A percentile compares a stretch with the other conserved stretches of the same genome.
Evolutionary conservation across 2,113 vertebrate species (phyloP).

Genomic region (Callaeas wilsoni): DNA sequence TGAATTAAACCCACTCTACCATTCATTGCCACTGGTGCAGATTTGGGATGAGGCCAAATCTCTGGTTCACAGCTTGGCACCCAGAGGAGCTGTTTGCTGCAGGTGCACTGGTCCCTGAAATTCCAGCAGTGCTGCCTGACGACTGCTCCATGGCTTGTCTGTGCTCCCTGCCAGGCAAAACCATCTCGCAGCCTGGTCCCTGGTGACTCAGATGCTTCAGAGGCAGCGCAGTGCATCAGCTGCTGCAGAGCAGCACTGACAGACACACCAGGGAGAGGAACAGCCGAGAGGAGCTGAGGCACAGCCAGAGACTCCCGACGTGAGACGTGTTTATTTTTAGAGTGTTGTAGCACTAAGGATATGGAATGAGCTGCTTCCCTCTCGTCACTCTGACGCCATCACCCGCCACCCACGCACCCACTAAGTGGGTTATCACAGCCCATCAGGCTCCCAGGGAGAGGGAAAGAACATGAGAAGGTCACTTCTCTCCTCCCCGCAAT

Average conservation of each 20-base stretch:
- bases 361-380: not conserved
- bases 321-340: constrained; percentile 7
- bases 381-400: constrained; percentile 43
- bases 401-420: not conserved
- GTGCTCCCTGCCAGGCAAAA: fast-evolving
- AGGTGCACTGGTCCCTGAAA: not conserved
- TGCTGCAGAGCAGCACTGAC: not conserved
- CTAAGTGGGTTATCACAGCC: not conserved
- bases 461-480: not conserved
- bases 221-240: not conserved
- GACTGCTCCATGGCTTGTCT: fast-evolving
- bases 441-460: not conserved
- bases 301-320: not conserved
- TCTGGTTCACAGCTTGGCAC: not conserved
- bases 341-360: not conserved
- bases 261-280: not conserved
- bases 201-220: not conserved
- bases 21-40: fast-evolving
- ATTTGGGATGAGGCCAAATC: not conserved
- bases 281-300: not conserved
- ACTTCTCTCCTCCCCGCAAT: not conserved
- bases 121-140: not conserved
- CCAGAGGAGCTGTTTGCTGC: not conserved
- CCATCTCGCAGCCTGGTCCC: not conserved
- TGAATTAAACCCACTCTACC: not conserved